These are phyloP conservation scores for Merops nubicus DNA, from an alignment of 2,113 vertebrate genomes.

Conservation along the genomic window DNA sequence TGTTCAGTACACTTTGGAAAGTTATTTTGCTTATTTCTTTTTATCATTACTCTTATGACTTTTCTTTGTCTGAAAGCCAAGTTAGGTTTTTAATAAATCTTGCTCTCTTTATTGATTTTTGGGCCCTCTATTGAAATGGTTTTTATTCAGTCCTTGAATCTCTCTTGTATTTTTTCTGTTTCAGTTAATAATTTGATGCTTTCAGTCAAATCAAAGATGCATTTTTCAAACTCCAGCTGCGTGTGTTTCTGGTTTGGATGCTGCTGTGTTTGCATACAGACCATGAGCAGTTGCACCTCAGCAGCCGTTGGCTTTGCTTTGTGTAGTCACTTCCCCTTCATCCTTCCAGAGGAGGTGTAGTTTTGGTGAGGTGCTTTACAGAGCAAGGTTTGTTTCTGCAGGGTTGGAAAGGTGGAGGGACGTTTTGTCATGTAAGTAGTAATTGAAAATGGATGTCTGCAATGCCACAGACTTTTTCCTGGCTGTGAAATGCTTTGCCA, in stretches of 20 bases:
- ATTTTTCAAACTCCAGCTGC: neutral
- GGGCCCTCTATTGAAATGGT: neutral
- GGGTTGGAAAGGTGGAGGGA: neutral
- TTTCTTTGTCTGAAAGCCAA: neutral
- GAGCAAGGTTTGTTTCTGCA: neutral
- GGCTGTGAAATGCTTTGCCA: neutral
- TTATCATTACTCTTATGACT: neutral
- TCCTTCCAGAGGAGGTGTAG: neutral
- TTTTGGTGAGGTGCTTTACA: neutral
- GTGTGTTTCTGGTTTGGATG: neutral
- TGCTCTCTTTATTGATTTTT: neutral
- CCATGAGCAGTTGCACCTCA: conserved; percentile 27
- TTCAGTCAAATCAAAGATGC: neutral
- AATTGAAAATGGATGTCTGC: neutral
- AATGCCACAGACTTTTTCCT: neutral
- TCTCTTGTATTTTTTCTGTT: neutral
- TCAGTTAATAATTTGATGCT: neutral
- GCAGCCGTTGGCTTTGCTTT: conserved; percentile 18
- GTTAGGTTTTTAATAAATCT: neutral
- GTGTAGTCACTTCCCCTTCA: conserved; percentile 42
- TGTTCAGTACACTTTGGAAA: neutral
- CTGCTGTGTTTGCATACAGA: conserved; percentile 32
- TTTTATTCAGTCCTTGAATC: neutral
- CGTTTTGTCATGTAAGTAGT: neutral
- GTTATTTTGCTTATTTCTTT: neutral